Evolutionary conservation across 1,140 invertebrate genomes (phyloP), one percentile per base, ranked within the genome.

Genomic region (Drosophila bocki): DNA sequence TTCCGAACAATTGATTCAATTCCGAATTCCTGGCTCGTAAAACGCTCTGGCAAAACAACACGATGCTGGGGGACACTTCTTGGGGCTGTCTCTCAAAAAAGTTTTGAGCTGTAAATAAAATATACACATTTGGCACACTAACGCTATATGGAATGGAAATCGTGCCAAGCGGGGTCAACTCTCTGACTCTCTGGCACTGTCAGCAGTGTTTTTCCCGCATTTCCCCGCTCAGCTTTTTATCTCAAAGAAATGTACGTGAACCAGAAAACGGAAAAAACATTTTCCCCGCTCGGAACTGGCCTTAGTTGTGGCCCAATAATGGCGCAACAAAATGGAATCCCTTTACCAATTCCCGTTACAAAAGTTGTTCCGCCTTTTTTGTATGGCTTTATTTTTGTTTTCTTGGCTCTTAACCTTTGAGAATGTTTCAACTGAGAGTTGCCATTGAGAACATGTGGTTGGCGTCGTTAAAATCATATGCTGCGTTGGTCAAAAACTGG

Each of bases 391-490:
- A 19, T 5, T 7, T 22, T 45, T 35, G 15, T 32, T 42, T 13
- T 54, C 8, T 59, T 71, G 69, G 29, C 53, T 45, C 37, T 59
- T 42, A 74, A 37, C 68, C 68, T 60, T 51, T 72, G 68, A 32
- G 53, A 8, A 59, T 72, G 51, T 72, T 72, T 59, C 53, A 60
- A 35, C 33, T 17, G 45, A 61, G 35, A 62, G 44, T 62, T 72
- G 69, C 32, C 45, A 32, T 60, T n/a, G 69, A 29, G 39, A 47
- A 50, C 62, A 53, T 41, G 54, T 69, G 42, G 60, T 69, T 61
- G 45, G 39, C 80, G 63, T 85, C 82, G 80, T 85, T 85, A 85
- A 85, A 85, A 67, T 86, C 82, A 85, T 86, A 86, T 86, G 82
- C 41, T 85, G 68, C 82, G 67, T 26, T 75, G 75, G 82, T 78